These are phyloP conservation scores for Otolemur crassicaudatus DNA, from an alignment of 2,797 vertebrate genomes.

Conservation along the genomic window DNA sequence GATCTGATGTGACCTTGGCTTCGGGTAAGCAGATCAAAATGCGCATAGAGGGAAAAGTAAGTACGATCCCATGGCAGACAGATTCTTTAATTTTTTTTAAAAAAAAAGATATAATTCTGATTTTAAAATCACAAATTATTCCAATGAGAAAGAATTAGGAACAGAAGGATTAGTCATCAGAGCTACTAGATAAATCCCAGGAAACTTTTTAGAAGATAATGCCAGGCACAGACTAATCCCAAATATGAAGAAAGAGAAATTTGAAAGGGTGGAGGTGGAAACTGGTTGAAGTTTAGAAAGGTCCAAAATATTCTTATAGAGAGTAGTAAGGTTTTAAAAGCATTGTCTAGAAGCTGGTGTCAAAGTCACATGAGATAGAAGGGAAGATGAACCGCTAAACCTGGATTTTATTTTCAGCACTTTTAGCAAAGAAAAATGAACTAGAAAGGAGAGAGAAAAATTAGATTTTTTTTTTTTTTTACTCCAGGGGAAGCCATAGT, in stretches of 20 bases:
- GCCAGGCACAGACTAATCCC: constrained; percentile 40
- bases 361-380: neutral
- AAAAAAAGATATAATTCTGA: constrained; percentile 36
- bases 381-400: neutral
- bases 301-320: neutral
- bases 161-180: constrained; percentile 41
- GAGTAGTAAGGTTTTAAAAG: neutral
- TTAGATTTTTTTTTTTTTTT: neutral
- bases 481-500: neutral
- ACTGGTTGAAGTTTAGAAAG: neutral
- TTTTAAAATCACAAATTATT: constrained; percentile 71
- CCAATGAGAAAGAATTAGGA: constrained; percentile 62
- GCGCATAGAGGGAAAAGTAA: constrained; percentile 75
- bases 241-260: neutral
- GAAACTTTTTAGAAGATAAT: constrained; percentile 45
- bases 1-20: constrained; percentile 79
- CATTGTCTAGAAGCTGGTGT: neutral
- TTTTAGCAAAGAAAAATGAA: neutral
- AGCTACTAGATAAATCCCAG: constrained; percentile 24
- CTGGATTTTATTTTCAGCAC: neutral
- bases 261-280: neutral
- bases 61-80: constrained; percentile 68
- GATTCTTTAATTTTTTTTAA: neutral
- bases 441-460: neutral
- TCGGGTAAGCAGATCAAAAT: constrained; percentile 77